Evolutionary conservation across 2,113 vertebrate genomes (phyloP), one percentile per base, ranked within the genome.

Genomic region (Erythrocebus patas): DNA sequence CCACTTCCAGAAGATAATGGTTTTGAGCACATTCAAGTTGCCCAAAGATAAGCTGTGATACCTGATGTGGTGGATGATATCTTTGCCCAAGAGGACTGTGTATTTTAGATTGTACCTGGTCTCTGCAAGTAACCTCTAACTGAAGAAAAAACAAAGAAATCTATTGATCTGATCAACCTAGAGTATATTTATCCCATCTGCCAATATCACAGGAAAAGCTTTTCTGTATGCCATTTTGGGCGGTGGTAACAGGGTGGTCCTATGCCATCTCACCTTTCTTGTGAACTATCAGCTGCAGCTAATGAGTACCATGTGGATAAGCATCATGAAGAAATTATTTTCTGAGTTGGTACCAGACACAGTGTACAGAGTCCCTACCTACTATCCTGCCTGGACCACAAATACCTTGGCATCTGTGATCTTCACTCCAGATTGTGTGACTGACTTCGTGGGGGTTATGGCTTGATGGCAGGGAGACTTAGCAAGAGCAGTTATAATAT

Each of bases 91-190:
- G 99, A 99, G 98, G 6, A 48, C 25, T 66, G 2, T 35, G 5
- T 50, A n/a, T 93, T 99, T 99, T 82, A 99, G 99, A 6, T 99
- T 99, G 0, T 99, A 99, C 3, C 96, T 99, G 91, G 99, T 99
- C 27, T 99, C 99, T 2, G 99, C 99, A 99, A 99, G 99, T 8
- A 99, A 99, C 13, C 97, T 99, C 18, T 99, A 99, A 91, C 96
- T 99, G 20, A 99, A 99, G 98, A 98, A 99, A 6, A 99, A 99
- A 18, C 98, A 98, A 83, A 98, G 16, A 99, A 99, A 76, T 99
- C 99, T 96, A 98, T 99, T 82, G 98, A 97, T 45, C 99, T 99
- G 75, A 99, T 99, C 43, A 99, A 99, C 70, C 97, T 98, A 48
- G 97, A 98, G 68, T 99, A 98, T 79, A 52, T 93, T 55, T 99